Conservation (phyloP, 1,140 invertebrate genomes). For the Hormaphis cornu region DNA sequence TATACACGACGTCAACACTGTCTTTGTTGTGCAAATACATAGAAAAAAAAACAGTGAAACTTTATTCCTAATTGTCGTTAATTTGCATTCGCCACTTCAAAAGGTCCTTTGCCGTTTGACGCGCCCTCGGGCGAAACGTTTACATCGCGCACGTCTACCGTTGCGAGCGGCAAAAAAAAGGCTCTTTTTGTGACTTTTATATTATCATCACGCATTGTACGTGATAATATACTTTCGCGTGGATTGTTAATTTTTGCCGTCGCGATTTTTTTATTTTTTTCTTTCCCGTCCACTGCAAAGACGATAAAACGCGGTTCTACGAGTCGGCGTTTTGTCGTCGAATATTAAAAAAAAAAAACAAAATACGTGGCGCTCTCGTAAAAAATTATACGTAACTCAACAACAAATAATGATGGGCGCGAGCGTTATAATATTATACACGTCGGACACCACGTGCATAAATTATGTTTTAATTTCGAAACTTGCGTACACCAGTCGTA, state of each 20-base stretch:
- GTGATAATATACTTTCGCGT: background rate
- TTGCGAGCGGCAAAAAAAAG: background rate
- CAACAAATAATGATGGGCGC: too few relatives aligned
- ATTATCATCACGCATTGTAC: background rate
- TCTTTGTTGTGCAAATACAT: background rate
- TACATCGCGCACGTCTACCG: background rate
- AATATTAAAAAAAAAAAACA: background rate
- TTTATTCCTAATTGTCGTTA: background rate
- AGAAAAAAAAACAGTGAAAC: background rate
- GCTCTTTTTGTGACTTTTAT: background rate
- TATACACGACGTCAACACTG: too few relatives aligned
- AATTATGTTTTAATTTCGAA: too few relatives aligned
- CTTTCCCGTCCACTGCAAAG: background rate
- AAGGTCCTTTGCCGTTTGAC: slow-evolving; percentile 16
- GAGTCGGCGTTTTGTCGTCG: background rate
- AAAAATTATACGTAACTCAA: too few relatives aligned
- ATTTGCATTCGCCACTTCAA: slow-evolving; percentile 10
- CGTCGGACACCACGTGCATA: too few relatives aligned
- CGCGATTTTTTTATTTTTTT: background rate
- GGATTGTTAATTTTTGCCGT: slow-evolving; percentile 10
- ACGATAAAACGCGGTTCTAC: background rate
- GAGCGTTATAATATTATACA: too few relatives aligned
- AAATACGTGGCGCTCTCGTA: background rate
- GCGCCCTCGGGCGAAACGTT: background rate
- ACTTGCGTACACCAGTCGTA: too few relatives aligned